Base-by-base conservation (phyloP, 2,888 invertebrate species). In the Oscheius sp. region DNA sequence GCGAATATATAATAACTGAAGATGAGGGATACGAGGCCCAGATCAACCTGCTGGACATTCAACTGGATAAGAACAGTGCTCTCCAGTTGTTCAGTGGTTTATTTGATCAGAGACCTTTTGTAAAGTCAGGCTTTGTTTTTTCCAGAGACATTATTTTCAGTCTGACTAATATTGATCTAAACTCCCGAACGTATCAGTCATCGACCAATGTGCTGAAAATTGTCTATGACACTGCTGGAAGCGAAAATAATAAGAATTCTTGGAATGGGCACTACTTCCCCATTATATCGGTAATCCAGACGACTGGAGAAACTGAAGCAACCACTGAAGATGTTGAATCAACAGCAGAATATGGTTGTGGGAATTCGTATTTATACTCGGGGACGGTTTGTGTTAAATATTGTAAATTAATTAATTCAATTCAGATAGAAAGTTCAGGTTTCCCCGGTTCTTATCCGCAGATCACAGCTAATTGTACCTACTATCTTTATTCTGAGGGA, bases 191-290 rank as follows among this genome's bases (percentile, higher is more conserved):
- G 3, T 49, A 7, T 3, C 49, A 49, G 12, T 66, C 66, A 13
- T 16, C 52, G 5, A 52, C 52, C 23, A 66, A 66, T 27, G 35
- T 66, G 7, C 16, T 66, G 2, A 49, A 27, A 52, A 52, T 66
- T 18, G 52, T 66, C 52, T 66, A 23, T 29, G 49, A 66, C n/a
- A 66, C 66, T 49, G 35, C 52, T 25, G 66, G 66, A 25, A 52
- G 18, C 16, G 2, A 16, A 2, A 49, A 49, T 13, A 35, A 5
- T 18, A 61, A 21, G 5, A 61, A 61, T 61, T 6, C 18, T 7
- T 61, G 41, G 41, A 23, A 2, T 23, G 23, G 3, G 13, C 5
- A 55, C 13, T 55, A 55, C 23, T 12, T 9, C 45, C 45, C 45
- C n/a, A 16, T 45, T 12, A 9, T 45, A 12, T 45, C 16, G 45